phyloP scores from a whole-genome alignment of 2,888 invertebrate genomes.

The Girardia tigrina region DNA sequence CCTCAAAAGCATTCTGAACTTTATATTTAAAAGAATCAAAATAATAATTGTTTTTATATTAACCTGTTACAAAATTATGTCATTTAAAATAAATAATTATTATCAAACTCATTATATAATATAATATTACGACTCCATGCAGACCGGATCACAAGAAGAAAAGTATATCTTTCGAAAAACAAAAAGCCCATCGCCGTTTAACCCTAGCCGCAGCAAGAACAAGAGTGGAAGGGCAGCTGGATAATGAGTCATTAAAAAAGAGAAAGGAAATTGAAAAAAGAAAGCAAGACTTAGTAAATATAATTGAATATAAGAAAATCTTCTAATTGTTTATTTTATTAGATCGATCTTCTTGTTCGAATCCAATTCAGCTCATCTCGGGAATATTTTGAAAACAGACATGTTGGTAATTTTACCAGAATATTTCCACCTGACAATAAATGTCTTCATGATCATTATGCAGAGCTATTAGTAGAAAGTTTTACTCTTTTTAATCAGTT shows the following conservation, averaged over 20 bases:
- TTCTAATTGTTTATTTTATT: conserved; percentile 17
- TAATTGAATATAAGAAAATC: not conserved
- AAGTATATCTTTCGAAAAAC: conserved; percentile 47
- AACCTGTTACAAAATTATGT: too few species aligned
- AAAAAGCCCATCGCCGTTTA: conserved; percentile 46
- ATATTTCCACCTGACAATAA: conserved; percentile 49
- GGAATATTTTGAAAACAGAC: conserved; percentile 48
- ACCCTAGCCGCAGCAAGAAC: conserved; percentile 39
- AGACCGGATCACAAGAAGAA: conserved; percentile 42
- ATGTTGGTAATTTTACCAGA: conserved; percentile 45
- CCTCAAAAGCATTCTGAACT: too few species aligned
- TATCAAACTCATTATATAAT: too few species aligned
- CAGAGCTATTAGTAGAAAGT: not conserved
- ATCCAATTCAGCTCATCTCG: conserved; percentile 43
- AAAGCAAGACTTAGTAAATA: conserved; percentile 46
- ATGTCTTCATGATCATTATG: not conserved
- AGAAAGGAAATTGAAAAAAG: conserved; percentile 41
- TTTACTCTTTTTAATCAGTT: not conserved
- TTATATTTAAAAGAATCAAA: too few species aligned
- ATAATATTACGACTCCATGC: too few species aligned
- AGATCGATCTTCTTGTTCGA: conserved; percentile 46
- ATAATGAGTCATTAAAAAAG: conserved; percentile 42
- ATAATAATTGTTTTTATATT: too few species aligned
- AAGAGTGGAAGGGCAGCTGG: conserved; percentile 38
- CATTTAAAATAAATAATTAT: too few species aligned